Conservation (phyloP, 2,888 invertebrate species). For the Carterocephalus palaemon region DNA sequence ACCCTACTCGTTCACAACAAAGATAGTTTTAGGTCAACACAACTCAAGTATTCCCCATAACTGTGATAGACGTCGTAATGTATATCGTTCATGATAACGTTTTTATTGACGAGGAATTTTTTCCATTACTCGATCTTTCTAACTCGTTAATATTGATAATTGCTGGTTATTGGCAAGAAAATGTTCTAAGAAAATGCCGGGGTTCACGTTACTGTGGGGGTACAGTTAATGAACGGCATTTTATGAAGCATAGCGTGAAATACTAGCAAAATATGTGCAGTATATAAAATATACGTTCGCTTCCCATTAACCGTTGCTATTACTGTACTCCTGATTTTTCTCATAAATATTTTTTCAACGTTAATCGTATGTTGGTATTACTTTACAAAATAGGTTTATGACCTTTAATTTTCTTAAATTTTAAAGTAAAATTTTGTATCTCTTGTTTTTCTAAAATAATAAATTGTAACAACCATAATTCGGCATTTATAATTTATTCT, state of each 20-base stretch:
- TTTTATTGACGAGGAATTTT: slow-evolving; percentile 16
- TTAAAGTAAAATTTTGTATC: too few species aligned
- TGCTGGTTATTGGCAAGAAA: slow-evolving; percentile 16
- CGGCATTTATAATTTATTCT: too few species aligned
- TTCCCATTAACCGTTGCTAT: background rate
- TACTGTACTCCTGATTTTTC: background rate
- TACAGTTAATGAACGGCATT: slow-evolving; percentile 15
- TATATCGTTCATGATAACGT: slow-evolving; percentile 21
- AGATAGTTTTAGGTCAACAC: background rate
- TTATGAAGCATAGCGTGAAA: background rate
- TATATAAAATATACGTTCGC: too few species aligned
- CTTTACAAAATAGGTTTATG: too few species aligned
- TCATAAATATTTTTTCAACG: background rate
- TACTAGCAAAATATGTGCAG: too few species aligned
- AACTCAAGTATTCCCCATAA: slow-evolving; percentile 16
- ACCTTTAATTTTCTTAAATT: too few species aligned
- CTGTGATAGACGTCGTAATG: slow-evolving; percentile 21
- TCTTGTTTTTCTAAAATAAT: too few species aligned
- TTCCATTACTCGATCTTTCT: slow-evolving; percentile 19
- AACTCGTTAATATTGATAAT: slow-evolving; percentile 27
- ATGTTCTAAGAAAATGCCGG: slow-evolving; percentile 8
- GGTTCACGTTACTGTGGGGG: slow-evolving; percentile 6
- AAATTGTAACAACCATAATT: too few species aligned
- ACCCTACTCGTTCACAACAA: background rate
- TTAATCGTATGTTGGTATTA: too few species aligned